Percentiles rank a stretch among this genome's conserved stretches.
Conservation (phyloP, 2,797 vertebrate genomes). For the Hybognathus amarus region DNA sequence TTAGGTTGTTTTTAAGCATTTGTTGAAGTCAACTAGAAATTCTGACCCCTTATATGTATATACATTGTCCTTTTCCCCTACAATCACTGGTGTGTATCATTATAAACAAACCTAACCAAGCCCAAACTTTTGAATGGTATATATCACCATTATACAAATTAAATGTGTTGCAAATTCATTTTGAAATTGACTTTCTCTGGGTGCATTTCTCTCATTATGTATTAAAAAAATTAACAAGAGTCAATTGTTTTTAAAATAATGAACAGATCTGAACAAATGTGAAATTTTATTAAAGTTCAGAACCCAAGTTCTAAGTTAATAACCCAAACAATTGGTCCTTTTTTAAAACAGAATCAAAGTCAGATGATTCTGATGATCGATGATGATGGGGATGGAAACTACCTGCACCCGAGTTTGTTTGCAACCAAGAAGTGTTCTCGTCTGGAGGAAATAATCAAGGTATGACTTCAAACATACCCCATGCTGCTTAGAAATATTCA, state of each 20-base stretch:
- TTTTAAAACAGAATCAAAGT: slow-evolving; percentile 70
- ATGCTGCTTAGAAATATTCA: neutral
- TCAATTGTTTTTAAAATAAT: neutral
- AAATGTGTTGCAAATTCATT: neutral
- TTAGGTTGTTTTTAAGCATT: neutral
- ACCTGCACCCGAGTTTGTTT: slow-evolving; percentile 96
- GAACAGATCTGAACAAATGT: neutral
- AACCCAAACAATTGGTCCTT: neutral
- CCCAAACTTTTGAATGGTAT: neutral
- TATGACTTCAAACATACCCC: slow-evolving; percentile 55
- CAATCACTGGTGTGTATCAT: neutral
- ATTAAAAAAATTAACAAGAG: neutral
- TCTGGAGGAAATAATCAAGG: slow-evolving; percentile 95
- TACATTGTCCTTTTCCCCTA: neutral
- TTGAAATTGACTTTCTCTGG: neutral
- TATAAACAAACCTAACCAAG: neutral
- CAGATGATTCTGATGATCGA: slow-evolving; percentile 81
- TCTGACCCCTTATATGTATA: neutral
- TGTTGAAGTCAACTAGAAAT: neutral
- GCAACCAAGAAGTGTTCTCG: slow-evolving; percentile 90
- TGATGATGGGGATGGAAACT: slow-evolving; percentile 86
- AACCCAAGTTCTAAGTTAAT: neutral
- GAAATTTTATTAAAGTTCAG: neutral
- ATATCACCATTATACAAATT: neutral
- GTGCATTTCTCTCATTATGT: neutral